phyloP scores from a whole-genome alignment of 2,113 vertebrate species.

The Copsychus sechellarum region DNA sequence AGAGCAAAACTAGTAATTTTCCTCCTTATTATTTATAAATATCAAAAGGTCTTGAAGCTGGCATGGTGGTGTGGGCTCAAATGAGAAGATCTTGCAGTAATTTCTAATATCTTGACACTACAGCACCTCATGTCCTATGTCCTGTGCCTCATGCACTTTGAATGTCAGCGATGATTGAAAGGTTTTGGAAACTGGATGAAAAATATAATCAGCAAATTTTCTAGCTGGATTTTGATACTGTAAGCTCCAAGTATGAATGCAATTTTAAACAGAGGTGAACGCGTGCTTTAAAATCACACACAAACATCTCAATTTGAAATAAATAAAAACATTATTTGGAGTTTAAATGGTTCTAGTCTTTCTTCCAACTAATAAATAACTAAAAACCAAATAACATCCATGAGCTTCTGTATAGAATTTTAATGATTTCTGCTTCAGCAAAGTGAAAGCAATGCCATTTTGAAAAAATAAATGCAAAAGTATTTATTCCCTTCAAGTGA shows the following conservation, averaged over 20 bases:
- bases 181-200: neutral
- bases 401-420: conserved; percentile 14
- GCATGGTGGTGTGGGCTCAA: neutral
- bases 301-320: neutral
- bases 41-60: conserved; percentile 28
- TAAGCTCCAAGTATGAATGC: conserved; percentile 5
- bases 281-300: neutral
- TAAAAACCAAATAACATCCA: neutral
- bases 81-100: conserved; percentile 15
- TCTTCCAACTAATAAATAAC: neutral
- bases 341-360: neutral
- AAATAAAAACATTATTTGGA: neutral
- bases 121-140: neutral
- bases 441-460: conserved; percentile 31
- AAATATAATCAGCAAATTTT: neutral
- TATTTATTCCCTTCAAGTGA: conserved; percentile 40
- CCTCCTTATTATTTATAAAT: conserved; percentile 64
- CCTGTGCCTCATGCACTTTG: neutral
- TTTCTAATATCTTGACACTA: conserved; percentile 23
- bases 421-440: conserved; percentile 40
- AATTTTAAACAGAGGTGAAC: neutral
- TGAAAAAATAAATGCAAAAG: conserved; percentile 48
- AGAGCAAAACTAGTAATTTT: conserved; percentile 57
- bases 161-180: conserved; percentile 15
- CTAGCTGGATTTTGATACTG: neutral